Conservation (phyloP, 2,888 invertebrate species). For the Oligia latruncula region DNA sequence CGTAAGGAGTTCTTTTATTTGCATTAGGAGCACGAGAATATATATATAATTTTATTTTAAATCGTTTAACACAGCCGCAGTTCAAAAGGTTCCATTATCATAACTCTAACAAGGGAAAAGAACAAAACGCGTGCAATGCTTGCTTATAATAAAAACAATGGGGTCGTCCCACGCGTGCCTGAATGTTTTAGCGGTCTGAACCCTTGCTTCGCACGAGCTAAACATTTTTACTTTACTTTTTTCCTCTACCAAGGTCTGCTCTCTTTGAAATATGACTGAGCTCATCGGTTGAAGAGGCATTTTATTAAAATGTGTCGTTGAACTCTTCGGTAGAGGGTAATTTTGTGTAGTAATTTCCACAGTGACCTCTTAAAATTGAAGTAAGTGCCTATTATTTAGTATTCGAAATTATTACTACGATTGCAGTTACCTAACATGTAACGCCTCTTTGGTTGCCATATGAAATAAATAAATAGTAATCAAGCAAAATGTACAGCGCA, state of each 20-base stretch:
- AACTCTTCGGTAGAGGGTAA: background rate
- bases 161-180: conserved; percentile 74
- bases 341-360: background rate
- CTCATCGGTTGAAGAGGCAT: conserved; percentile 43
- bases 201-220: conserved; percentile 71
- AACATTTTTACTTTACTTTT: conserved; percentile 73
- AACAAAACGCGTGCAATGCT: conserved; percentile 79
- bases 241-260: conserved; percentile 54
- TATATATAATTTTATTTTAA: conserved; percentile 65
- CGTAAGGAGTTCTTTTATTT: conserved; percentile 33
- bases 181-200: conserved; percentile 79
- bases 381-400: background rate
- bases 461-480: background rate
- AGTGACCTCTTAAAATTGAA: background rate
- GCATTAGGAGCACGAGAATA: conserved; percentile 33
- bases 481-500: background rate
- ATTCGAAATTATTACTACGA: background rate
- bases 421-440: background rate
- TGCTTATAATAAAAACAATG: conserved; percentile 85
- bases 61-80: conserved; percentile 70
- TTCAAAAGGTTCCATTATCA: conserved; percentile 80
- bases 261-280: conserved; percentile 69
- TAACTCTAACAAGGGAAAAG: conserved; percentile 79
- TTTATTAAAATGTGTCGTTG: conserved; percentile 45
- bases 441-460: background rate